phyloP scores from a whole-genome alignment of 2,113 vertebrate species.

The Montifringilla adamsi region DNA sequence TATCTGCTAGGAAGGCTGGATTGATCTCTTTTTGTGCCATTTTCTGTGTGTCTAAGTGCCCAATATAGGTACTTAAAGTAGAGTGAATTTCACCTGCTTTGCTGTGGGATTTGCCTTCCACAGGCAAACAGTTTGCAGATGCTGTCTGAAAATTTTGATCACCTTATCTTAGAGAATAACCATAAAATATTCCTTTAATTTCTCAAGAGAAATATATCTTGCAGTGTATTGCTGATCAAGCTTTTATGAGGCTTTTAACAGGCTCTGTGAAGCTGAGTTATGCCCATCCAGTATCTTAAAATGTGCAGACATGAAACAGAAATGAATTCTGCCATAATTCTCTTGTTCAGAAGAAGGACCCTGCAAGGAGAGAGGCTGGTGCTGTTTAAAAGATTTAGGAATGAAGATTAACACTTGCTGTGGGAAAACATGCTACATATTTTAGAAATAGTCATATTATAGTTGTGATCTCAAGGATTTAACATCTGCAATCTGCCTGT shows the following conservation, averaged over 20 bases:
- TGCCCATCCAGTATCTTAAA: background rate
- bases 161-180: background rate
- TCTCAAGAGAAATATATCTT: background rate
- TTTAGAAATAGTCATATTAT: background rate
- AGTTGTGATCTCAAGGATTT: background rate
- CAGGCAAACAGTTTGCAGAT: background rate
- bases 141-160: background rate
- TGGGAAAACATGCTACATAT: background rate
- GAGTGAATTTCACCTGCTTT: background rate
- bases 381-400: background rate
- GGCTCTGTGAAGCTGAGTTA: background rate
- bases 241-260: background rate
- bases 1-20: background rate
- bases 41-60: background rate
- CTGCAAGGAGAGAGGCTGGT: background rate
- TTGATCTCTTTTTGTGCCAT: background rate
- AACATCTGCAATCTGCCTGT: background rate
- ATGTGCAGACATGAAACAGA: background rate
- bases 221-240: background rate
- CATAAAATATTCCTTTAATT: background rate
- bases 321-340: background rate
- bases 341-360: background rate
- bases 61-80: background rate
- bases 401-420: accelerated
- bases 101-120: background rate